phyloP scores from a whole-genome alignment of 2,888 invertebrate genomes.

The Conomelus anceps region DNA sequence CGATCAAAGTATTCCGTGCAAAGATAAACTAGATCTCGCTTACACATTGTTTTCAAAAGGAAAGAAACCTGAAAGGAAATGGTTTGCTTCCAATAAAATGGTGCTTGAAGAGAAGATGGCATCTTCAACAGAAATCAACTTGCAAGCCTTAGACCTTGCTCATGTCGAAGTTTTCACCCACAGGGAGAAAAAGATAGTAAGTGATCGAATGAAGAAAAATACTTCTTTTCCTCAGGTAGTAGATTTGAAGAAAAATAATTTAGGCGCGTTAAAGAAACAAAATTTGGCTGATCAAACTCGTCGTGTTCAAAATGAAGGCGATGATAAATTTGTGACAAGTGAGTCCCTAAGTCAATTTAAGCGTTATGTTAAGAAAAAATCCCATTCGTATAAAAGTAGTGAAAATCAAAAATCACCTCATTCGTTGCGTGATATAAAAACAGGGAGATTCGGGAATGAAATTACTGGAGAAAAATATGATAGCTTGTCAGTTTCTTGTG shows the following conservation, averaged over 20 bases:
- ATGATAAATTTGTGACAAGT: background rate
- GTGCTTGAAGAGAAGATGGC: background rate
- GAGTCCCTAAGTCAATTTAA: background rate
- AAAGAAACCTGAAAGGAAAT: background rate
- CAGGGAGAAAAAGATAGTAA: background rate
- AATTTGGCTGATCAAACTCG: background rate
- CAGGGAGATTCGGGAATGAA: background rate
- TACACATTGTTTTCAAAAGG: background rate
- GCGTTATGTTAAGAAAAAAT: background rate
- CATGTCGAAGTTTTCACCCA: slow-evolving; percentile 22
- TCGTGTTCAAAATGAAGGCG: background rate
- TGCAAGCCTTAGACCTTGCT: slow-evolving; percentile 22
- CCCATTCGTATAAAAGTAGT: background rate
- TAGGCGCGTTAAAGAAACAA: background rate
- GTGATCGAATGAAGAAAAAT: background rate
- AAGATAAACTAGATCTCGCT: background rate
- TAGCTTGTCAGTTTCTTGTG: no score
- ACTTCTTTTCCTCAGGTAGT: background rate
- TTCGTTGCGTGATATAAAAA: no score
- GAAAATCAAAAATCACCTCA: background rate
- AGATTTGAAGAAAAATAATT: background rate
- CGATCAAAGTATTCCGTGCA: background rate
- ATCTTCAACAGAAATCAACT: slow-evolving; percentile 16
- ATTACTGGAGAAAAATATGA: no score
- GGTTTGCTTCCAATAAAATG: background rate